These are phyloP conservation scores for Drosophila siamana DNA, from an alignment of 2,888 invertebrate species.

Conservation along the genomic window DNA sequence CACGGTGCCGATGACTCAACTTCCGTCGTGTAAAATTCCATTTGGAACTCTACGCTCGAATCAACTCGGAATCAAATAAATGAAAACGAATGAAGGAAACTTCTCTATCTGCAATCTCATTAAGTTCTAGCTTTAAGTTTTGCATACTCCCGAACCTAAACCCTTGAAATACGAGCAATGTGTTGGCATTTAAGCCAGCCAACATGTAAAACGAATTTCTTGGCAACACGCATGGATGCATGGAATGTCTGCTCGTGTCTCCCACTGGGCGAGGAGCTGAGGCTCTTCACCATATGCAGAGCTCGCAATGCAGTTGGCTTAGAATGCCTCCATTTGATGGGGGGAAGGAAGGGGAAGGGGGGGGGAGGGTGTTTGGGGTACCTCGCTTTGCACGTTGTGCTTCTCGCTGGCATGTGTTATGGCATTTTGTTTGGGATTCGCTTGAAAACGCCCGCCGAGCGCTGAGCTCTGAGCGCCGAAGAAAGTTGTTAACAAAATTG, in stretches of 20 bases:
- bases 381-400: conserved; percentile 38
- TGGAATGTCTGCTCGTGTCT: conserved; percentile 14
- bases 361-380: neutral
- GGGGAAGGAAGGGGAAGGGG: neutral
- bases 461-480: conserved; percentile 22
- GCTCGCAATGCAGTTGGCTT: conserved; percentile 34
- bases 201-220: conserved; percentile 55
- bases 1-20: conserved; percentile 59
- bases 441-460: conserved; percentile 31
- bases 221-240: conserved; percentile 51
- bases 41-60: conserved; percentile 53
- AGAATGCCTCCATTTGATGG: neutral
- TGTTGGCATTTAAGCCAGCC: conserved; percentile 61
- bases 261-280: conserved; percentile 22
- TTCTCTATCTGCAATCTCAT: conserved; percentile 53
- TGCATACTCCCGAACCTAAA: neutral
- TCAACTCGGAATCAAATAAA: conserved; percentile 63
- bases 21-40: conserved; percentile 62
- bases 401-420: conserved; percentile 42
- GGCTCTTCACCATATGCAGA: conserved; percentile 55
- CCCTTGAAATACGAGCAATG: conserved; percentile 49
- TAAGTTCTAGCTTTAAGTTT: conserved; percentile 30
- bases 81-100: conserved; percentile 53
- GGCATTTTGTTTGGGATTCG: conserved; percentile 44
- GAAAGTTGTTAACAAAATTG: conserved; percentile 65